Conservation (phyloP, 2,888 invertebrate genomes). For the Mayetiola destructor region DNA sequence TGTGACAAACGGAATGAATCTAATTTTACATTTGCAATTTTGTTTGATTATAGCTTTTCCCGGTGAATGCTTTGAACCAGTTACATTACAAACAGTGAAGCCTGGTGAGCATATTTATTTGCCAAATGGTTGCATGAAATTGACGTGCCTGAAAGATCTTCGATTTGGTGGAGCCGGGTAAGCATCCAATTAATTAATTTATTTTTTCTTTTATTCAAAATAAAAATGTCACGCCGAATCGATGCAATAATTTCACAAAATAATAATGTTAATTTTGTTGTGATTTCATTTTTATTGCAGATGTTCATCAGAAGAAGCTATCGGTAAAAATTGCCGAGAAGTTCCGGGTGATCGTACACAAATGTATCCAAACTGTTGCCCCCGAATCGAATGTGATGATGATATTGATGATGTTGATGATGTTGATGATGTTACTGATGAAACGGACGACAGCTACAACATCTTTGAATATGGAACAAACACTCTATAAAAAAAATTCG, state of each 20-base stretch:
- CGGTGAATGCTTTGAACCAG: constrained; percentile 7
- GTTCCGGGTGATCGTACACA: background rate
- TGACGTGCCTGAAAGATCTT: background rate
- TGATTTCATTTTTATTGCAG: background rate
- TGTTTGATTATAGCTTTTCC: background rate
- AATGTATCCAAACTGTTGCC: constrained; percentile 4
- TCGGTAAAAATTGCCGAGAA: constrained; percentile 6
- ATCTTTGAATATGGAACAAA: constrained; percentile 1
- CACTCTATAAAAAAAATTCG: background rate
- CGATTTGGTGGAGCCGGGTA: background rate
- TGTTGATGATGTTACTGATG: no score
- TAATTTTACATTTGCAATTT: no score
- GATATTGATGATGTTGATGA: no score
- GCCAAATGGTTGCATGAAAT: constrained; percentile 6
- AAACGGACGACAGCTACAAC: background rate
- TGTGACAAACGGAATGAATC: no score
- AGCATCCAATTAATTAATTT: background rate
- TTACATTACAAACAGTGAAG: background rate
- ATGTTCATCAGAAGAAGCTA: constrained; percentile 1
- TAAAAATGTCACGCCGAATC: background rate
- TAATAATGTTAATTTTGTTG: background rate
- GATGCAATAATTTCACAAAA: background rate
- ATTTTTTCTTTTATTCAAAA: background rate
- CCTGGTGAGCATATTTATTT: background rate
- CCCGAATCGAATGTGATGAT: constrained; percentile 7